A percentile compares a stretch with the other conserved stretches of the same genome.
phyloP scores from a whole-genome alignment of 2,797 vertebrate genomes.

The Graptemys geographica region DNA sequence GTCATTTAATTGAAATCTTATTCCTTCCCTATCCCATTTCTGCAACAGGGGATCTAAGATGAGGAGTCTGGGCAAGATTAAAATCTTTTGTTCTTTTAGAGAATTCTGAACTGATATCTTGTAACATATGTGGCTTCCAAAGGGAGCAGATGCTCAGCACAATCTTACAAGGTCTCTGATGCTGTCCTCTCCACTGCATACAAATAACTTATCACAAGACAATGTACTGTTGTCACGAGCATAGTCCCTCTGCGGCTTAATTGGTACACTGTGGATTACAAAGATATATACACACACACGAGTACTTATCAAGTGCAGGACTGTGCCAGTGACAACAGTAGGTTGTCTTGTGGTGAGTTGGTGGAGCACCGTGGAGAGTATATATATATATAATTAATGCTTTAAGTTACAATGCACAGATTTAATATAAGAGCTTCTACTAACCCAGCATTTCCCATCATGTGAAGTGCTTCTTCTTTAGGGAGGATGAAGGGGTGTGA shows the following conservation, averaged over 20 bases:
- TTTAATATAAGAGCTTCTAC: background rate
- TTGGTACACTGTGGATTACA: background rate
- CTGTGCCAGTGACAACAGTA: background rate
- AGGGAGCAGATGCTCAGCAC: background rate
- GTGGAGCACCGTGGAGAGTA: background rate
- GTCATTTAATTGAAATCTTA: background rate
- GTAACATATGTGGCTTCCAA: background rate
- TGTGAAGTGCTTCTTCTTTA: background rate
- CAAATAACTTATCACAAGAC: background rate
- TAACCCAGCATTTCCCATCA: background rate
- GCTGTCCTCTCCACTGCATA: background rate
- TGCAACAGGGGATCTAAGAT: background rate
- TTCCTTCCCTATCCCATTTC: background rate
- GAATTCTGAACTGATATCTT: background rate
- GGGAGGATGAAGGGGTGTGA: background rate
- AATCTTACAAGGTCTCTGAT: background rate
- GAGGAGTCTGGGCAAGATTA: background rate
- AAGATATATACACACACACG: no score
- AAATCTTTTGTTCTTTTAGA: background rate
- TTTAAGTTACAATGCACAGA: background rate
- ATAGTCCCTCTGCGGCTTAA: background rate
- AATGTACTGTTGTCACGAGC: background rate
- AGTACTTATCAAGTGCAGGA: background rate
- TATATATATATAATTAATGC: background rate
- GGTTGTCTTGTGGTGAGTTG: rapidly evolving